Base-by-base conservation (phyloP, 2,888 invertebrate species). In the Drosophila lacicola region DNA sequence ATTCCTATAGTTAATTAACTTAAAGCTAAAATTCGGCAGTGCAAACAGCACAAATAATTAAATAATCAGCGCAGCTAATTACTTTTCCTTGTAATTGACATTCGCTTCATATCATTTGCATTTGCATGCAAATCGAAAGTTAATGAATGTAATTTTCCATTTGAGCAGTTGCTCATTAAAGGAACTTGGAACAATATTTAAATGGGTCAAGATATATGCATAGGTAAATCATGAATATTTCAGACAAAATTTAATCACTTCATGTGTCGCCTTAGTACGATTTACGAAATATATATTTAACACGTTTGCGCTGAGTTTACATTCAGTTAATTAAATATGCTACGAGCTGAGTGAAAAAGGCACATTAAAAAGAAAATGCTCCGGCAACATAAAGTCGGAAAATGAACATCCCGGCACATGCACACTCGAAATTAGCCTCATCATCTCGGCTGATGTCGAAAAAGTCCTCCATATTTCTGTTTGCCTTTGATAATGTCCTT, bases 291-390 rank as follows among this genome's bases (percentile, higher is more conserved):
- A 57, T 55, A 74, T 47, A 47, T 58, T 50, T 17, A 67, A 36
- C 37, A 51, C 55, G 45, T 62, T 57, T 57, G 70, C 73, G 70
- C 73, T 58, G 44, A 70, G 82, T 72, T 85, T 87, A 76, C 84
- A 77, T 85, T 77, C 58, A 69, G 70, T 73, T 88, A 88, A 88
- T 84, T 80, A 57, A 85, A 82, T 77, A 73, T 80, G 63, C 21
- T 49, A 21, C 45, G n/a, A 70, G 51, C 50, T 49, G 51, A 49
- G 68, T 34, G 53, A 57, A 63, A 68, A 71, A 53, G 19, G 4
- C 9, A 37, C 42, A 62, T 63, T 51, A 21, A 63, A 53, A 33
- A 39, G 44, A 11, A 13, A 45, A 55, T 50, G 39, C 21, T 47
- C 49, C 54, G 49, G 55, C 64, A 46, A 50, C 44, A 41, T 21